Evolutionary conservation across 2,888 invertebrate genomes (phyloP).

Genomic region (Morpho deidamia): DNA sequence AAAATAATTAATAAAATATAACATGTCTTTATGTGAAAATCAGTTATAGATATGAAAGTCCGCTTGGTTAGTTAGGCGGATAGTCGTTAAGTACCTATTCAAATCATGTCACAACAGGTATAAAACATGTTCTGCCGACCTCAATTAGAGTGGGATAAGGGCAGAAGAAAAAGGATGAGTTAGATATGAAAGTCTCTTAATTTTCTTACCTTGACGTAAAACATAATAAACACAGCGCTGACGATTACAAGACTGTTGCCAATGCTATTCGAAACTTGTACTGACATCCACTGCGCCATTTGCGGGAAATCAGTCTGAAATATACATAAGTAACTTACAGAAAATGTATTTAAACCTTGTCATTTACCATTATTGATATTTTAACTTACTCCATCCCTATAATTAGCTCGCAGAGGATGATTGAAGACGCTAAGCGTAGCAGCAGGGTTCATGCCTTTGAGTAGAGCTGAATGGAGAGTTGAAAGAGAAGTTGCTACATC

Average conservation of each 20-base stretch:
- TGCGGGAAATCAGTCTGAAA: constrained; percentile 53
- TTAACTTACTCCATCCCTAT: constrained; percentile 67
- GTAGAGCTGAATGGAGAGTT: constrained; percentile 80
- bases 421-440: constrained; percentile 77
- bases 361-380: no score
- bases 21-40: no score
- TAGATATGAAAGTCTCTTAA: no score
- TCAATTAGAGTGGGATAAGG: no score
- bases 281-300: constrained; percentile 48
- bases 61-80: no score
- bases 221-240: constrained; percentile 80
- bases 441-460: constrained; percentile 54
- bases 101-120: no score
- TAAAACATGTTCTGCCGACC: no score
- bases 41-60: no score
- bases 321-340: not conserved
- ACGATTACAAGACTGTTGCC: constrained; percentile 86
- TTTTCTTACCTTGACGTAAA: constrained; percentile 61
- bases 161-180: no score
- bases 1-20: no score
- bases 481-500: constrained; percentile 83
- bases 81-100: no score
- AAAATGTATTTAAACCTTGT: no score
- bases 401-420: constrained; percentile 82
- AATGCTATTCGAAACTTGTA: constrained; percentile 82